Conservation (phyloP, 1,140 invertebrate genomes). For the Drosophila serrata region DNA sequence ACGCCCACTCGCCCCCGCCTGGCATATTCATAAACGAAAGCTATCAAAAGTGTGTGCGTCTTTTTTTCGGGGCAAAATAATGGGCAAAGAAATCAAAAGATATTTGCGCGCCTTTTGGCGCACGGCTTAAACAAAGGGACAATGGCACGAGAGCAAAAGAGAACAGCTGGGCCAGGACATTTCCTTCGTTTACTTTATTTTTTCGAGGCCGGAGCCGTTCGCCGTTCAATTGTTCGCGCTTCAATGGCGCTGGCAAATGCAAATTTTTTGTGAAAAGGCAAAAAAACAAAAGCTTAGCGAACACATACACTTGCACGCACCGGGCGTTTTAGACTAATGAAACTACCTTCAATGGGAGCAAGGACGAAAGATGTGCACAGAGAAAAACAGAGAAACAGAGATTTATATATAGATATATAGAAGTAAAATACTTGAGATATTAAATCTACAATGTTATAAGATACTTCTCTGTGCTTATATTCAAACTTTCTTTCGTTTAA, state of each 20-base stretch:
- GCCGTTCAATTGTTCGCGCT: slow-evolving; percentile 70
- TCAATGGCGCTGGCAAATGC: slow-evolving; percentile 72
- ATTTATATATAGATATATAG: background rate
- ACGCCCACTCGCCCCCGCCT: slow-evolving; percentile 12
- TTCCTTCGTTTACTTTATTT: slow-evolving; percentile 11
- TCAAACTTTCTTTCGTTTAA: background rate
- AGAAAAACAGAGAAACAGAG: background rate
- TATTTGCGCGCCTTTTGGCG: slow-evolving; percentile 79
- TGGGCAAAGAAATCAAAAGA: slow-evolving; percentile 71
- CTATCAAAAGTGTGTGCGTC: slow-evolving; percentile 74
- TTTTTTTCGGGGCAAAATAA: slow-evolving; percentile 58
- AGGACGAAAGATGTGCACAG: slow-evolving; percentile 32
- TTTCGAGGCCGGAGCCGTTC: slow-evolving; percentile 40
- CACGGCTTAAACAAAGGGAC: slow-evolving; percentile 71
- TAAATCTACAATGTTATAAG: background rate
- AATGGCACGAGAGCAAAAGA: slow-evolving; percentile 66
- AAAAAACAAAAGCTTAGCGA: slow-evolving; percentile 64
- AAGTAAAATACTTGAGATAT: background rate
- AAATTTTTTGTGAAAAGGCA: slow-evolving; percentile 67
- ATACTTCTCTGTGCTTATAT: background rate
- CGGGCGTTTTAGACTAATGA: slow-evolving; percentile 78
- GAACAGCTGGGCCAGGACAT: slow-evolving; percentile 72
- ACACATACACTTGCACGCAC: slow-evolving; percentile 44
- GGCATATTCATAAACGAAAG: slow-evolving; percentile 76
- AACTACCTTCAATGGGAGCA: slow-evolving; percentile 50